phyloP scores from a whole-genome alignment of 2,797 vertebrate genomes.

The Lepus townsendii region DNA sequence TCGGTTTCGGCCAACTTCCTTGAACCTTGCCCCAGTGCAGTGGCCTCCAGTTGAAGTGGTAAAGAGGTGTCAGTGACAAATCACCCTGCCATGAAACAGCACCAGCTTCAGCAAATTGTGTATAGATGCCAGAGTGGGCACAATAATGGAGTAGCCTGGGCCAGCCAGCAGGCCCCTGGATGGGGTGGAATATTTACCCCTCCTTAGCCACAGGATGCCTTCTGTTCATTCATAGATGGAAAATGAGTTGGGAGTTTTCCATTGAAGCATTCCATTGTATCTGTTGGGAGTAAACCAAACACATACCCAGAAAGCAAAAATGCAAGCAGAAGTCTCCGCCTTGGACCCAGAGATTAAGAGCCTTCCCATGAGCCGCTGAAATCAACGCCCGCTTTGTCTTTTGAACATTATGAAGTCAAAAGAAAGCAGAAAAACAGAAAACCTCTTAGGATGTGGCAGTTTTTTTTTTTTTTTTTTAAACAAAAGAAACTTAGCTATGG shows the following conservation, averaged over 20 bases:
- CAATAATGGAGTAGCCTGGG: not conserved
- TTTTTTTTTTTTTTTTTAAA: slow-evolving; percentile 9
- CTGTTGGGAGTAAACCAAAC: slow-evolving; percentile 70
- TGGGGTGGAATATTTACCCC: slow-evolving; percentile 49
- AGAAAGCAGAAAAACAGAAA: slow-evolving; percentile 58
- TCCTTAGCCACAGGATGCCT: slow-evolving; percentile 70
- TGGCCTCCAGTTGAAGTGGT: slow-evolving; percentile 68
- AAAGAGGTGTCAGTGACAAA: slow-evolving; percentile 79
- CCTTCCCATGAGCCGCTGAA: not conserved
- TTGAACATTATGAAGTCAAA: slow-evolving; percentile 22
- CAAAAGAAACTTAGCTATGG: slow-evolving; percentile 18
- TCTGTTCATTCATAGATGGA: slow-evolving; percentile 84
- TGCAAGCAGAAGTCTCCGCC: slow-evolving; percentile 19
- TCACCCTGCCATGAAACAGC: slow-evolving; percentile 76
- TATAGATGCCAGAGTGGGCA: slow-evolving; percentile 49
- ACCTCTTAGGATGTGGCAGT: slow-evolving; percentile 63
- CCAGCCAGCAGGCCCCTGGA: slow-evolving; percentile 30
- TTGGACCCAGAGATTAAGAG: not conserved
- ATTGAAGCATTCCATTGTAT: slow-evolving; percentile 84
- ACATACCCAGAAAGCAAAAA: slow-evolving; percentile 29
- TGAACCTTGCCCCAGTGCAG: slow-evolving; percentile 74
- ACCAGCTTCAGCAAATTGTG: slow-evolving; percentile 76
- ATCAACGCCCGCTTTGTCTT: not conserved
- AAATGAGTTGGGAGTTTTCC: slow-evolving; percentile 83
- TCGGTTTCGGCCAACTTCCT: slow-evolving; percentile 70